phyloP scores from a whole-genome alignment of 2,888 invertebrate species.

The Agrypnus murinus region DNA sequence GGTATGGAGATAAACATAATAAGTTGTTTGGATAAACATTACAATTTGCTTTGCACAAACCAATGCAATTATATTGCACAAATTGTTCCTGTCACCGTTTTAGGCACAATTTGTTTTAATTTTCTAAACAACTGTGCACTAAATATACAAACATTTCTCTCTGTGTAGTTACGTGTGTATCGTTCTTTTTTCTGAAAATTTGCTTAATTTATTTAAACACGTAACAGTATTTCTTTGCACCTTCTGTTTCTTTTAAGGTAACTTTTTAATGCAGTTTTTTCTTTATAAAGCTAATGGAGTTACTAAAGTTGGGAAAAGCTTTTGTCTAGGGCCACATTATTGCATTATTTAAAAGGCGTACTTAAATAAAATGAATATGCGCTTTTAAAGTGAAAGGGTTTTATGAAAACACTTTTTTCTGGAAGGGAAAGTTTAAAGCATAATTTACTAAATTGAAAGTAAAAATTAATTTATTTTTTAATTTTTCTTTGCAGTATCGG shows the following conservation, averaged over 20 bases:
- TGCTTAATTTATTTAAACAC: conserved; percentile 6
- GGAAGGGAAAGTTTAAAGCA: not conserved
- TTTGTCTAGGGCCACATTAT: conserved; percentile 22
- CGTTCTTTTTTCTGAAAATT: too few species aligned
- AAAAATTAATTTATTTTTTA: too few species aligned
- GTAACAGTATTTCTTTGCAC: not conserved
- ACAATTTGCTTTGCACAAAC: too few species aligned
- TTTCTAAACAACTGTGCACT: too few species aligned
- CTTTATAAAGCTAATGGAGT: conserved; percentile 14
- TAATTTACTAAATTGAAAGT: not conserved
- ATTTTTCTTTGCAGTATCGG: too few species aligned
- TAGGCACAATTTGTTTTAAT: too few species aligned
- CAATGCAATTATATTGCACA: too few species aligned
- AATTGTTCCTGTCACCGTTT: too few species aligned
- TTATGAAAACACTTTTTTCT: not conserved
- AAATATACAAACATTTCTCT: too few species aligned
- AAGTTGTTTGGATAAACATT: too few species aligned
- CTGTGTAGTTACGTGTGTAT: too few species aligned
- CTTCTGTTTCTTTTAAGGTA: not conserved
- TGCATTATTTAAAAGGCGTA: conserved; percentile 22
- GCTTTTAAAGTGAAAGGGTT: conserved; percentile 1
- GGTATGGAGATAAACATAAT: too few species aligned
- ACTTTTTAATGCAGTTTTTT: conserved; percentile 22
- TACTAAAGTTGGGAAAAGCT: not conserved
- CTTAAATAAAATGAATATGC: conserved; percentile 22